These are phyloP conservation scores for Parnassius apollo DNA, from an alignment of 2,888 invertebrate genomes.

Conservation along the genomic window DNA sequence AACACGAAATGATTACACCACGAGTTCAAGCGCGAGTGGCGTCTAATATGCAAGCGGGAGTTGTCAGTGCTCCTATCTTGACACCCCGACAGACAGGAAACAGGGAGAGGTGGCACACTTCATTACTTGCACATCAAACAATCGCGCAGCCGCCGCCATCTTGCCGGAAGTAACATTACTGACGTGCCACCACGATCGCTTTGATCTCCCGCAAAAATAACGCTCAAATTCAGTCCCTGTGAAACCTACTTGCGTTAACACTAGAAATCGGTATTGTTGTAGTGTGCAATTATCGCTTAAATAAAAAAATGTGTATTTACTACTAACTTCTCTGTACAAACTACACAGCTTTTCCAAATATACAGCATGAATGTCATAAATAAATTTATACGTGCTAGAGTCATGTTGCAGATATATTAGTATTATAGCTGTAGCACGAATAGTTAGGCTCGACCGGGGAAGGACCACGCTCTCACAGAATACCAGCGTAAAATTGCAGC, in stretches of 20 bases:
- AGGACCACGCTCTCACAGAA: no score
- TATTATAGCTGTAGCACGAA: no score
- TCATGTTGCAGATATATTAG: no score
- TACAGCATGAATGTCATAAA: no score
- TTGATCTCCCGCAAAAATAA: slow-evolving; percentile 76
- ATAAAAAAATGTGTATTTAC: background rate
- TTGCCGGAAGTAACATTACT: slow-evolving; percentile 76
- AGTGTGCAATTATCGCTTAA: slow-evolving; percentile 17
- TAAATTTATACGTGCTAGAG: no score
- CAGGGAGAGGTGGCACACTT: slow-evolving; percentile 76
- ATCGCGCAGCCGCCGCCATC: slow-evolving; percentile 74
- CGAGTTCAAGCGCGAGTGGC: slow-evolving; percentile 46
- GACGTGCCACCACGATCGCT: slow-evolving; percentile 66
- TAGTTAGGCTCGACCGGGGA: no score
- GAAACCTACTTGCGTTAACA: slow-evolving; percentile 40
- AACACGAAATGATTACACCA: slow-evolving; percentile 29
- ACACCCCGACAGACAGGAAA: slow-evolving; percentile 72
- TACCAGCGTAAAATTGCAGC: no score
- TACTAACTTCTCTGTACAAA: no score
- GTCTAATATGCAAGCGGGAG: slow-evolving; percentile 57
- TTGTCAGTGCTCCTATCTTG: slow-evolving; percentile 70
- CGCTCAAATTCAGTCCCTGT: slow-evolving; percentile 44
- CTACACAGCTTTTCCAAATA: no score
- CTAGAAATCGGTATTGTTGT: slow-evolving; percentile 57
- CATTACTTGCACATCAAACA: slow-evolving; percentile 81